These are phyloP conservation scores for Sylvicola fuscatus DNA, from an alignment of 2,888 invertebrate species.

Conservation along the genomic window DNA sequence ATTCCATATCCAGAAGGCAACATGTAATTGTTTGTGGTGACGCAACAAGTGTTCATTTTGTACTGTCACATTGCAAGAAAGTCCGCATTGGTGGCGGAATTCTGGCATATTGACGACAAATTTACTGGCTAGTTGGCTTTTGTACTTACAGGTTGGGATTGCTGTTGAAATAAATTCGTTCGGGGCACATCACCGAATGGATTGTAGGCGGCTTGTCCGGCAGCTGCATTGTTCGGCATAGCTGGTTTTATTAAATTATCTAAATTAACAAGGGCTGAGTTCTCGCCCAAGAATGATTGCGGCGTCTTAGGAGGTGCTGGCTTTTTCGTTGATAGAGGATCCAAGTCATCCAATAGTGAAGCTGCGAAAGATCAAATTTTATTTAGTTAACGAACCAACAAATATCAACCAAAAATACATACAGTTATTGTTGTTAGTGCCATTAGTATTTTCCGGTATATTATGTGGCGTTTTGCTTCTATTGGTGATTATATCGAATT, in stretches of 20 bases:
- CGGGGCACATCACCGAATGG: slow-evolving; percentile 25
- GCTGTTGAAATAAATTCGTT: slow-evolving; percentile 37
- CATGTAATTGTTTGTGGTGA: no score
- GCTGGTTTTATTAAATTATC: slow-evolving; percentile 74
- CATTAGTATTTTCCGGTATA: slow-evolving; percentile 11
- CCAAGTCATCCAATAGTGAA: slow-evolving; percentile 23
- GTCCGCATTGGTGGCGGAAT: no score
- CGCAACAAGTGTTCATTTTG: no score
- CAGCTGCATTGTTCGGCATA: slow-evolving; percentile 15
- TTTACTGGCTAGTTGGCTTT: no score
- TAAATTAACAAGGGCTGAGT: slow-evolving; percentile 89
- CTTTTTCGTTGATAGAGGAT: slow-evolving; percentile 21
- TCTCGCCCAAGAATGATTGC: slow-evolving; percentile 90
- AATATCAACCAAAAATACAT: slow-evolving; percentile 3
- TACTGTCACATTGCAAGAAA: no score
- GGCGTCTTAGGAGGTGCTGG: slow-evolving; percentile 37
- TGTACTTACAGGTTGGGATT: slow-evolving; percentile 22
- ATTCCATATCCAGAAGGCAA: no score
- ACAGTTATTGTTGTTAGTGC: slow-evolving; percentile 24
- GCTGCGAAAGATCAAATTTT: slow-evolving; percentile 11
- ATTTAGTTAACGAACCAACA: slow-evolving; percentile 2
- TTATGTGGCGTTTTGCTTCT: slow-evolving; percentile 31
- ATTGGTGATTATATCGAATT: slow-evolving; percentile 72
- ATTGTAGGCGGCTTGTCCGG: slow-evolving; percentile 23
- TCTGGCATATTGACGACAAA: background rate